phyloP scores from a whole-genome alignment of 2,888 invertebrate species.

The Acleris holmiana region DNA sequence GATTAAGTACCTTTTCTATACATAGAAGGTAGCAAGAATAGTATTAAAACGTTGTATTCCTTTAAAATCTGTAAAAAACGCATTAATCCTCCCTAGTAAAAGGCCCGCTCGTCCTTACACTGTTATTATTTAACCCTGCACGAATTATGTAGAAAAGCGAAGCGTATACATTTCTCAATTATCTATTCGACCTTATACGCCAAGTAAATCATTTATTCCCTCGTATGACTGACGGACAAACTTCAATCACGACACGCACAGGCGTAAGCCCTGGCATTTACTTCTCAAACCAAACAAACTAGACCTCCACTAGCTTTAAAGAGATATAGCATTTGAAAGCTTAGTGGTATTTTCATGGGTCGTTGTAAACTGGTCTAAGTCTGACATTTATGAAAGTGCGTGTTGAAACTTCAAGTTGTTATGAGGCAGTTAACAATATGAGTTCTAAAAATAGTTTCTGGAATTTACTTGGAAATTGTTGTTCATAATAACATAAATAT shows the following conservation, averaged over 20 bases:
- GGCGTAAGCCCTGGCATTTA: slow-evolving; percentile 31
- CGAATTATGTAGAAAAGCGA: slow-evolving; percentile 3
- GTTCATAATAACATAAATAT: too few species aligned
- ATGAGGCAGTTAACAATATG: slow-evolving; percentile 30
- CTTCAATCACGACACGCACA: slow-evolving; percentile 30
- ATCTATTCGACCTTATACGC: slow-evolving; percentile 22
- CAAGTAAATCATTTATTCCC: slow-evolving; percentile 30
- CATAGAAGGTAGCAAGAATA: too few species aligned
- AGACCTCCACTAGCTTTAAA: not conserved
- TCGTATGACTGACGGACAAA: slow-evolving; percentile 30
- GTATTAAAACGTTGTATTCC: too few species aligned
- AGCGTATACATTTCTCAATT: slow-evolving; percentile 11
- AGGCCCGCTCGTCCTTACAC: too few species aligned
- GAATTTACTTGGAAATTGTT: not conserved
- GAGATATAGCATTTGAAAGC: not conserved
- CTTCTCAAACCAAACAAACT: not conserved
- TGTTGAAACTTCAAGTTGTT: slow-evolving; percentile 22
- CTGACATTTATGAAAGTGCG: slow-evolving; percentile 28
- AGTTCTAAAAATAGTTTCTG: slow-evolving; percentile 14
- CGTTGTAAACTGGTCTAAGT: slow-evolving; percentile 5
- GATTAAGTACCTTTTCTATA: too few species aligned
- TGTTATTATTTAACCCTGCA: not conserved
- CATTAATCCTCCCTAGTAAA: too few species aligned
- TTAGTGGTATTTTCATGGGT: not conserved
- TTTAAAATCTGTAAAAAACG: not conserved